Evolutionary conservation across 2,113 vertebrate species (phyloP), one percentile per base, ranked within the genome.

Genomic region (Notechis scutatus): DNA sequence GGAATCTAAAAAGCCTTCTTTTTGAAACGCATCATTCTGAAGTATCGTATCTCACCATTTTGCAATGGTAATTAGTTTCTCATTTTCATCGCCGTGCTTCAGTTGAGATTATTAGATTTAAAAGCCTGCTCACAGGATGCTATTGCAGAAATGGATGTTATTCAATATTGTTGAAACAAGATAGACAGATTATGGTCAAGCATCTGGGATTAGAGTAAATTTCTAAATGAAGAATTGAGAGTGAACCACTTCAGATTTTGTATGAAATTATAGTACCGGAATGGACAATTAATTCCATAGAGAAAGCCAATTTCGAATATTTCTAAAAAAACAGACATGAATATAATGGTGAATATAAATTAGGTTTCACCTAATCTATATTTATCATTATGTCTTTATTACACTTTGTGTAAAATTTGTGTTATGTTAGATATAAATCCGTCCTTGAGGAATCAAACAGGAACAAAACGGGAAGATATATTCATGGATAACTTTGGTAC

Each of bases 1-100:
- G 45, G 94, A 91, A 92, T n/a, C 0, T 45, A 93, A 93, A 93
- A 93, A 94, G 91, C 90, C 92, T 95, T 56, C 29, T 92, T 45
- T 87, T 91, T 61, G 94, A 94, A 94, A 54, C 54, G 42, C 45
- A 90, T 92, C 0, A 81, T 0, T 88, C 64, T 85, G 39, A n/a
- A 61, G 18, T 92, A 94, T n/a, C 94, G 29, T 94, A 69, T 90
- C 52, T 85, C 81, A 52, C 20, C 91, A 64, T 29, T 50, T 87
- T 50, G 21, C 59, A 89, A 91, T 85, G 91, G 92, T 34, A 91
- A 39, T 93, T 92, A 87, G 52, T 1, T 47, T 88, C 26, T 29
- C 8, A 0, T 92, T 96, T 12, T 92, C 86, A 34, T 54, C 90
- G 52, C 54, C 39, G 52, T 42, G 0, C 34, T 94, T 34, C 69